Evolutionary conservation across 2,113 vertebrate genomes (phyloP).

Genomic region (Ranitomeya variabilis): DNA sequence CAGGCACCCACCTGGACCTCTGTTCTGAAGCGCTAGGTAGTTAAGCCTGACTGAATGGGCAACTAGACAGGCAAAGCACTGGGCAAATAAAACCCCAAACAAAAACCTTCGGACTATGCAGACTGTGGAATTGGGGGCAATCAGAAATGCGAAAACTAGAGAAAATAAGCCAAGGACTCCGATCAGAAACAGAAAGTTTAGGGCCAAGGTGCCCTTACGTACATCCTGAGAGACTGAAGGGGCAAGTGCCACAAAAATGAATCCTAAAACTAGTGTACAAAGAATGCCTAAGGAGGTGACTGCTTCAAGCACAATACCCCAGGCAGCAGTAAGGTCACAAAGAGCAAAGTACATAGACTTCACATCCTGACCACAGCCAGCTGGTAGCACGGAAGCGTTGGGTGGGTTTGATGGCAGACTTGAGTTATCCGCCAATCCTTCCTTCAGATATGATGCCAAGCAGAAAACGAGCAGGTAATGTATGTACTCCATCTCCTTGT

Average conservation of each 20-base stretch:
- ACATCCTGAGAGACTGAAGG: constrained; percentile 40
- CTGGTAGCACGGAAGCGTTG: constrained; percentile 5
- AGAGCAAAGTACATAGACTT: constrained; percentile 37
- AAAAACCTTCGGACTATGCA: constrained; percentile 48
- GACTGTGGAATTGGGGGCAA: constrained; percentile 25
- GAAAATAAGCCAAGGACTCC: constrained; percentile 43
- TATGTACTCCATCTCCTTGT: background rate
- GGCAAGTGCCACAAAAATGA: constrained; percentile 37
- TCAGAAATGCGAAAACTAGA: constrained; percentile 50
- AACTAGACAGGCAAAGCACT: constrained; percentile 54
- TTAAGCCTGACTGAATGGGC: constrained; percentile 52
- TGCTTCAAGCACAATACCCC: constrained; percentile 48
- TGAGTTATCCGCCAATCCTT: constrained; percentile 19
- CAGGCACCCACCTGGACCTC: constrained; percentile 49
- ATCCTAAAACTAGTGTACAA: background rate
- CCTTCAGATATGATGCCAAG: background rate
- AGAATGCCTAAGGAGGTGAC: constrained; percentile 45
- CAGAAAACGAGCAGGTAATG: constrained; percentile 1
- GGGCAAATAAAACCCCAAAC: constrained; percentile 48
- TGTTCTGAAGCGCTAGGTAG: constrained; percentile 42
- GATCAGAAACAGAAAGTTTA: constrained; percentile 42
- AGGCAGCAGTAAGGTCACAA: constrained; percentile 44
- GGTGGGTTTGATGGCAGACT: background rate
- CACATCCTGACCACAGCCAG: constrained; percentile 39
- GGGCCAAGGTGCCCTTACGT: constrained; percentile 40